Evolutionary conservation across 2,888 invertebrate genomes (phyloP), one percentile per base, ranked within the genome.

Genomic region (Abrostola triplasia): DNA sequence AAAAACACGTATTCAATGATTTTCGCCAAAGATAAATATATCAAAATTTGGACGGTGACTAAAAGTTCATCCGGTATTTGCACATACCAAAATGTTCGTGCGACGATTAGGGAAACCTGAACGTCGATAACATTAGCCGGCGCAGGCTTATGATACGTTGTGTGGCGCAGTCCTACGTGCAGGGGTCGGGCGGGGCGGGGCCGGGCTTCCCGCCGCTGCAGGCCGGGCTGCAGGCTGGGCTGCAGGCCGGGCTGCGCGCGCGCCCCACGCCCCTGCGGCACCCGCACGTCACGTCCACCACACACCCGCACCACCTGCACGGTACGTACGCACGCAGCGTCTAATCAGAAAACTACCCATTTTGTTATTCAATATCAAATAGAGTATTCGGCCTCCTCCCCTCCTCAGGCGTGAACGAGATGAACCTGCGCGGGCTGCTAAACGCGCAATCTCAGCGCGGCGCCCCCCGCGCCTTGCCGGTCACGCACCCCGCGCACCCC

Each of bases 261-360:
- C 85, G 84, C 77, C 90, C 89, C 72, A 92, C 94, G 64, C 94
- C 92, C 80, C 89, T 91, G 82, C 94, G 95, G 50, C 96, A 96
- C 83, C 91, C 95, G 81, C 96, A 95, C 90, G 96, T 96, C 84
- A 95, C 96, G 79, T 96, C 96, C 86, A 96, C 96, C 78, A 96
- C 96, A 83, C 96, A 96, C 86, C 96, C 96, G 75, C 96, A 96
- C 86, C 96, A 95, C 80, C 92, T 95, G 92, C 95, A 91, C 81
- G 90, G 91, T 90, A 44, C 65, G 81, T 59, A 6, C 37, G 53
- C 56, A n/a, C 47, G 9, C 50, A n/a, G n/a, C n/a, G n/a, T n/a
- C n/a, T n/a, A n/a, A n/a, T n/a, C n/a, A n/a, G n/a, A n/a, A n/a
- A n/a, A n/a, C n/a, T n/a, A n/a, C n/a, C n/a, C n/a, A n/a, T n/a